Conservation (phyloP, 1,140 invertebrate species). For the Ips nitidus region DNA sequence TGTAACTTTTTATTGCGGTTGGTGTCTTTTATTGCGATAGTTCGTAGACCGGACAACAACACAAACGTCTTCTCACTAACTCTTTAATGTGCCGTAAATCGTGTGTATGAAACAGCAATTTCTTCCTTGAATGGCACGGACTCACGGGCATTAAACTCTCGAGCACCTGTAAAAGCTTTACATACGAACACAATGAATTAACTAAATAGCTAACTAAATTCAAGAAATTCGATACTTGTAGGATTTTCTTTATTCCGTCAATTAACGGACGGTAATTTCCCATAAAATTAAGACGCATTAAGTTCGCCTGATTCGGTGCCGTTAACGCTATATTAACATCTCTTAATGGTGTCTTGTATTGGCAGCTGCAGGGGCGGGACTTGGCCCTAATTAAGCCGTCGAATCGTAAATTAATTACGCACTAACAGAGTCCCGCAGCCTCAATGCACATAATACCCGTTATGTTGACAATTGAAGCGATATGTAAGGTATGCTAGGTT, state of each 20-base stretch:
- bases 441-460: conserved; percentile 6
- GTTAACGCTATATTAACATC: conserved; percentile 26
- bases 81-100: conserved; percentile 16
- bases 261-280: conserved; percentile 16
- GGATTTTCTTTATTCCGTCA: too few relatives aligned
- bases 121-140: background rate
- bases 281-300: conserved; percentile 15
- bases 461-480: conserved; percentile 4
- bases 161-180: too few relatives aligned
- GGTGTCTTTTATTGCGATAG: conserved; percentile 15
- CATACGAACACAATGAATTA: too few relatives aligned
- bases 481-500: too few relatives aligned
- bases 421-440: conserved; percentile 17
- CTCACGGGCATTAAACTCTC: too few relatives aligned
- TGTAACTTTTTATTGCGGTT: background rate
- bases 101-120: background rate
- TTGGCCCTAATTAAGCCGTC: conserved; percentile 22
- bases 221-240: too few relatives aligned
- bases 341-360: conserved; percentile 20
- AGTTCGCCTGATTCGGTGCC: conserved; percentile 17
- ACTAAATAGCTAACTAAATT: too few relatives aligned
- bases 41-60: conserved; percentile 4
- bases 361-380: conserved; percentile 24
- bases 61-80: background rate
- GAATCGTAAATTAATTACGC: conserved; percentile 32